These are phyloP conservation scores for Callipepla squamata DNA, from an alignment of 2,113 vertebrate genomes.

Conservation along the genomic window DNA sequence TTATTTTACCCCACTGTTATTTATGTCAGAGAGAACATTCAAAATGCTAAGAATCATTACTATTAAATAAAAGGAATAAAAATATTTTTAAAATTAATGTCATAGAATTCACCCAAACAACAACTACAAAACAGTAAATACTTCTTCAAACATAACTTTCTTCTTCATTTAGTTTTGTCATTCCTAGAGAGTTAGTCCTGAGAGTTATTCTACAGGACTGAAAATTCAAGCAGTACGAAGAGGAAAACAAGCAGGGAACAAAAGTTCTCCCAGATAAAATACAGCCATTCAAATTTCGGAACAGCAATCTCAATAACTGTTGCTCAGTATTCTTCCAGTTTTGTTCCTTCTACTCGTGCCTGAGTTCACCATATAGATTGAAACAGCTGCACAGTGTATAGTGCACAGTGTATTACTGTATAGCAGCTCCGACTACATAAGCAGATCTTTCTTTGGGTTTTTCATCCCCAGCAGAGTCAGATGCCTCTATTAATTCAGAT, in stretches of 20 bases:
- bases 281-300: not conserved
- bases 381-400: not conserved
- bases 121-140: not conserved
- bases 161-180: not conserved
- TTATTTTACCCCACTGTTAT: not conserved
- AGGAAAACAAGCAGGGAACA: not conserved
- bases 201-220: not conserved
- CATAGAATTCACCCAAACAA: not conserved
- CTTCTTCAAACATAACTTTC: not conserved
- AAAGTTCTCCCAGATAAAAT: not conserved
- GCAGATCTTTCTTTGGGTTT: slow-evolving; percentile 17
- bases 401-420: not conserved
- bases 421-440: not conserved
- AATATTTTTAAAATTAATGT: not conserved
- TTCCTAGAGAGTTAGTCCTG: not conserved
- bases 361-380: slow-evolving; percentile 8
- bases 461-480: not conserved
- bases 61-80: not conserved
- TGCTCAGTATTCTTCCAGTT: slow-evolving; percentile 9
- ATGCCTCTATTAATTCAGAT: slow-evolving; percentile 1
- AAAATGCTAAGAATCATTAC: not conserved
- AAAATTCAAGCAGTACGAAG: not conserved
- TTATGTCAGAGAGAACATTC: not conserved
- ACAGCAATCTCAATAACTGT: not conserved
- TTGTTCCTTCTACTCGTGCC: not conserved